Percentiles rank a stretch among this genome's conserved stretches.
These are phyloP conservation scores for Chironomus tentans DNA, from an alignment of 2,888 invertebrate genomes.

Conservation along the genomic window DNA sequence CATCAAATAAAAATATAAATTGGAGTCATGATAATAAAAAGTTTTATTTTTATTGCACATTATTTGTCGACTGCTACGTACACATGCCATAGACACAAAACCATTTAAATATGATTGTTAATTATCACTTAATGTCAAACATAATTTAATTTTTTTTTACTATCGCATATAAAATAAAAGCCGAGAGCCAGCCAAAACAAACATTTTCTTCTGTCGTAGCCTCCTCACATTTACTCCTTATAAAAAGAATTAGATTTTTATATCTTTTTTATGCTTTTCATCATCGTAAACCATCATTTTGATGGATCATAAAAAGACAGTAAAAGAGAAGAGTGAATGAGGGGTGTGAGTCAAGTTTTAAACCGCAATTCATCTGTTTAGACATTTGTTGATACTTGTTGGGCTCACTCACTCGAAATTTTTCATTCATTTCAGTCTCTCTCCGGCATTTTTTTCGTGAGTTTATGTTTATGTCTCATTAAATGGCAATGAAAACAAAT, in stretches of 20 bases:
- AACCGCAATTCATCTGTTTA: constrained; percentile 18
- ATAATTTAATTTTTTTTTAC: constrained; percentile 3
- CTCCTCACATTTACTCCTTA: background rate
- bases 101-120: background rate
- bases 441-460: background rate
- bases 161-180: background rate
- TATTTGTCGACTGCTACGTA: background rate
- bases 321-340: background rate
- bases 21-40: no score
- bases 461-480: constrained; percentile 21
- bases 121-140: constrained; percentile 15
- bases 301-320: constrained; percentile 21
- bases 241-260: constrained; percentile 11
- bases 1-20: no score
- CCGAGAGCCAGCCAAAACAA: background rate
- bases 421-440: background rate
- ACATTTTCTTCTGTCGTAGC: background rate
- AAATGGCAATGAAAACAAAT: constrained; percentile 22
- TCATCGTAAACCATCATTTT: constrained; percentile 19
- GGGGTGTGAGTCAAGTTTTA: background rate
- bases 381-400: constrained; percentile 17
- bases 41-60: background rate
- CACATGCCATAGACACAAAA: background rate
- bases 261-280: constrained; percentile 19
- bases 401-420: background rate